A percentile compares a stretch with the other conserved stretches of the same genome.
phyloP scores from a whole-genome alignment of 2,113 vertebrate species.

The Sinosuthora webbiana region DNA sequence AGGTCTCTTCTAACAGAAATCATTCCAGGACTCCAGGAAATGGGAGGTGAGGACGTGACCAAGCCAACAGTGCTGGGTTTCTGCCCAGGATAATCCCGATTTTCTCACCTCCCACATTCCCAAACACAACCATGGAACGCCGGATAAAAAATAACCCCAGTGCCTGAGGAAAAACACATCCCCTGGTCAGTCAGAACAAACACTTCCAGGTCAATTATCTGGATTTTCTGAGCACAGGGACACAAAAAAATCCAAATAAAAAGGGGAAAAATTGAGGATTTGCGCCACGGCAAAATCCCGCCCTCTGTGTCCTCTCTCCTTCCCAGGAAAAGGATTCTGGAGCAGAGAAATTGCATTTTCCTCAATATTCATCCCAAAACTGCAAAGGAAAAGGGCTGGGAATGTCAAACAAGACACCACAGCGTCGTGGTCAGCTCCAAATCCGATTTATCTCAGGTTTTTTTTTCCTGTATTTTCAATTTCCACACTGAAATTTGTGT shows the following conservation, averaged over 20 bases:
- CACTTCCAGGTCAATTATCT: not conserved
- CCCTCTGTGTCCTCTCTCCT: not conserved
- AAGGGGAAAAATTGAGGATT: not conserved
- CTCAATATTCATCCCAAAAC: not conserved
- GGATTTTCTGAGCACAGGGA: not conserved
- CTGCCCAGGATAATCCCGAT: rapidly evolving
- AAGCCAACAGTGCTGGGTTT: not conserved
- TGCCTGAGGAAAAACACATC: not conserved
- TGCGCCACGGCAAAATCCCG: not conserved
- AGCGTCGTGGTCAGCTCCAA: not conserved
- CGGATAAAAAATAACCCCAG: not conserved
- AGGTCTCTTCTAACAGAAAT: not conserved
- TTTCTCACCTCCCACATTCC: not conserved
- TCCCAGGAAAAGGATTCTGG: not conserved
- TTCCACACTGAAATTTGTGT: not conserved
- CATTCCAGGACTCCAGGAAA: not conserved
- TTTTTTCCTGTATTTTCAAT: not conserved
- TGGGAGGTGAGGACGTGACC: not conserved
- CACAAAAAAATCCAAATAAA: not conserved
- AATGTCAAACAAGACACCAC: not conserved
- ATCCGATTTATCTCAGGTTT: not conserved
- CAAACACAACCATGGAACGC: not conserved
- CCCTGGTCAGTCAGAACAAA: not conserved
- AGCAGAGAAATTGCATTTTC: not conserved
- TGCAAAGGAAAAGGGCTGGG: not conserved